A percentile compares a stretch with the other conserved stretches of the same genome.
These are phyloP conservation scores for Notodonta ziczac DNA, from an alignment of 2,888 invertebrate species.

Conservation along the genomic window DNA sequence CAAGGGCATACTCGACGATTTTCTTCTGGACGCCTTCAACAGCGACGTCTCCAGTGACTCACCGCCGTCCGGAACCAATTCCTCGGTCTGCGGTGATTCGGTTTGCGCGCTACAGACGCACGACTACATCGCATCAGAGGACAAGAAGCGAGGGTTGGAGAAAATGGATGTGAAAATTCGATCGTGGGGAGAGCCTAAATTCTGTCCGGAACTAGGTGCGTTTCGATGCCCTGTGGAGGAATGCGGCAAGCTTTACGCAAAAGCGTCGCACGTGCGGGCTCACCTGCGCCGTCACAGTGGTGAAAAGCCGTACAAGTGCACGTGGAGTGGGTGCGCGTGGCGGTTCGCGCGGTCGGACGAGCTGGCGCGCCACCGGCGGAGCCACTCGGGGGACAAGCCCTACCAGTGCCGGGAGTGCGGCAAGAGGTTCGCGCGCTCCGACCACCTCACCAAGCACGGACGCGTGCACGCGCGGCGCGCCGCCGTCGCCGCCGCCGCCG, in stretches of 20 bases:
- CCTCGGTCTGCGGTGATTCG: constrained; percentile 54
- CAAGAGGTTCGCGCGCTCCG: constrained; percentile 96
- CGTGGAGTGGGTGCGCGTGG: constrained; percentile 94
- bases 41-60: constrained; percentile 64
- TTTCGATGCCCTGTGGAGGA: constrained; percentile 89
- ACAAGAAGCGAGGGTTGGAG: constrained; percentile 36
- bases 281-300: constrained; percentile 94
- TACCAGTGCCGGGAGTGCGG: constrained; percentile 95
- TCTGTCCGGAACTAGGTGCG: constrained; percentile 79
- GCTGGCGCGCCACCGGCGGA: constrained; percentile 94
- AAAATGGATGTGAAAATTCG: constrained; percentile 53
- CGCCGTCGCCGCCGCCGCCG: constrained; percentile 64
- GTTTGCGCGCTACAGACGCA: constrained; percentile 56
- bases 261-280: constrained; percentile 95
- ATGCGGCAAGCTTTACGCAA: constrained; percentile 93
- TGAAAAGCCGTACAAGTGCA: constrained; percentile 90
- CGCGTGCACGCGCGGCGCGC: constrained; percentile 91
- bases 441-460: constrained; percentile 96
- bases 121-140: constrained; percentile 45
- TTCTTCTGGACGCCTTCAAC: constrained; percentile 66
- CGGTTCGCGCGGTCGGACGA: constrained; percentile 97
- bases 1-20: constrained; percentile 72
- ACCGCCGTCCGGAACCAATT: constrained; percentile 52
- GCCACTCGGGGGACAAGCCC: constrained; percentile 98
- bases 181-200: constrained; percentile 73